Percentiles rank a stretch among this genome's conserved stretches.
phyloP scores from a whole-genome alignment of 2,797 vertebrate genomes.

The Melanotaenia parkinsoni region DNA sequence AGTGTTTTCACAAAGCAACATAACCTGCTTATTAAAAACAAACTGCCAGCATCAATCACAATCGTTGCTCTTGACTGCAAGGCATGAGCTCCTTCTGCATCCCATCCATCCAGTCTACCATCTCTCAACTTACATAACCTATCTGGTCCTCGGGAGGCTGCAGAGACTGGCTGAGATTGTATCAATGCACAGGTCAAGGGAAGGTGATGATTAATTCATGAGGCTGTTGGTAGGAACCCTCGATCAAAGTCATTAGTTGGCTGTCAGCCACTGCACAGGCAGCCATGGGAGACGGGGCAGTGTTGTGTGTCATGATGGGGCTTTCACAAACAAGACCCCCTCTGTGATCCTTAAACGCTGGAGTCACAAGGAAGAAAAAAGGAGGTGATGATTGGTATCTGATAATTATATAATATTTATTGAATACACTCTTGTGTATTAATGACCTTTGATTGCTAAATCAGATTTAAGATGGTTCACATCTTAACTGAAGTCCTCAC shows the following conservation, averaged over 20 bases:
- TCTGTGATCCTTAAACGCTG: conserved; percentile 26
- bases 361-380: conserved; percentile 43
- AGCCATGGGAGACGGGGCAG: conserved; percentile 40
- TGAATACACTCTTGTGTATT: conserved; percentile 37
- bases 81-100: conserved; percentile 3
- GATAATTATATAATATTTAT: not conserved
- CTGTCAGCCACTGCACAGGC: conserved; percentile 47
- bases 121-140: conserved; percentile 63
- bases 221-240: conserved; percentile 49
- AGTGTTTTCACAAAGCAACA: conserved; percentile 30
- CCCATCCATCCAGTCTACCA: conserved; percentile 31
- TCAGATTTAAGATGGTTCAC: conserved; percentile 24
- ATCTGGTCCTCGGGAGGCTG: conserved; percentile 40
- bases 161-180: conserved; percentile 41
- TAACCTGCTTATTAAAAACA: conserved; percentile 26
- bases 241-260: conserved; percentile 58
- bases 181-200: conserved; percentile 60
- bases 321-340: conserved; percentile 53
- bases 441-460: conserved; percentile 21
- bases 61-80: conserved; percentile 18
- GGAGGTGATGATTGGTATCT: not conserved
- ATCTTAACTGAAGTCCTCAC: not conserved
- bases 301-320: conserved; percentile 33
- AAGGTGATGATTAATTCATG: conserved; percentile 71
- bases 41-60: conserved; percentile 59